These are phyloP conservation scores for Acyrthosiphon pisum DNA, from an alignment of 1,140 invertebrate genomes.

Conservation along the genomic window DNA sequence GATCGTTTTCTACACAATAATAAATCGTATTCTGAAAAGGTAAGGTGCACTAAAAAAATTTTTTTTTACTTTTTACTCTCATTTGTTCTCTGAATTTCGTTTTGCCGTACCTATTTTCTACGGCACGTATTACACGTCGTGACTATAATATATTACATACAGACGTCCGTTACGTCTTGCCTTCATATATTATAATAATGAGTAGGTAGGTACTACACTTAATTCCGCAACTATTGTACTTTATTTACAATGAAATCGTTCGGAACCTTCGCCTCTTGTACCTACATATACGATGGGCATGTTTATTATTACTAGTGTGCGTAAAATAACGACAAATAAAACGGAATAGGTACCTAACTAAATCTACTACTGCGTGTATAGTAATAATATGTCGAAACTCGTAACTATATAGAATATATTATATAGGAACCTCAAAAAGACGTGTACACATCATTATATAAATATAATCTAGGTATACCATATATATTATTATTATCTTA, in stretches of 20 bases:
- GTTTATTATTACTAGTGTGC: background rate
- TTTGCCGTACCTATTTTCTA: background rate
- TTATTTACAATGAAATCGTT: background rate
- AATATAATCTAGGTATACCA: background rate
- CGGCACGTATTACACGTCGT: background rate
- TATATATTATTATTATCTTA: background rate
- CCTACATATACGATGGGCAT: background rate
- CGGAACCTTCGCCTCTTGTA: background rate
- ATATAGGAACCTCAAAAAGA: background rate
- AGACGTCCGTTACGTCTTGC: background rate
- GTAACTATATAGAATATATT: background rate
- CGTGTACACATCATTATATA: background rate
- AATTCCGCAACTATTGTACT: background rate
- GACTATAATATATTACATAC: background rate
- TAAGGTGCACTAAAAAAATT: background rate
- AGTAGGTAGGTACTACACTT: background rate
- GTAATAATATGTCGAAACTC: background rate
- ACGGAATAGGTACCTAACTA: background rate
- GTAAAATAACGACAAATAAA: background rate
- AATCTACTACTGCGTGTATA: too few species aligned
- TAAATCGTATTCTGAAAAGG: background rate
- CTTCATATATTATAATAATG: conserved; percentile 17
- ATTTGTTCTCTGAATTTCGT: background rate
- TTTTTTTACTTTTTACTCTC: background rate
- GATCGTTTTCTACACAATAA: background rate